Evolutionary conservation across 2,113 vertebrate species (phyloP).

Genomic region (Amphiprion percula): DNA sequence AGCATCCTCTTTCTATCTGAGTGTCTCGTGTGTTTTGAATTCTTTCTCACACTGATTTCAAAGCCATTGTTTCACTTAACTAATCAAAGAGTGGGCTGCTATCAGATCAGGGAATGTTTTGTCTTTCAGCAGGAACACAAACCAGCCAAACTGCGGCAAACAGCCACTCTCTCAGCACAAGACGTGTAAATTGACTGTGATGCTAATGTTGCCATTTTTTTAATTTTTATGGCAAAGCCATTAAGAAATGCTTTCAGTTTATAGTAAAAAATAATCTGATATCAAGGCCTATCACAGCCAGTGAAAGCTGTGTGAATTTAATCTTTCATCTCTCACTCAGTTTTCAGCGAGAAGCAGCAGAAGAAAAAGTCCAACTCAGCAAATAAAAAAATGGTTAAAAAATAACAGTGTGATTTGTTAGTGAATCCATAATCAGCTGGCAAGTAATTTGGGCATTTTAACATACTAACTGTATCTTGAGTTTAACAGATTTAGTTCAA

Average conservation of each 20-base stretch:
- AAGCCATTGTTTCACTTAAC: slow-evolving; percentile 52
- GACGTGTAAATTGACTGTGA: background rate
- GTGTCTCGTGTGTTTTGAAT: slow-evolving; percentile 47
- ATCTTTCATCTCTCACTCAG: too few species aligned
- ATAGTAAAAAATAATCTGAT: background rate
- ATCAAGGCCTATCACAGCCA: background rate
- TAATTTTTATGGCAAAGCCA: slow-evolving; percentile 11
- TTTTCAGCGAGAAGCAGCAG: background rate
- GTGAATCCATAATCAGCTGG: background rate
- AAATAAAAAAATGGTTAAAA: background rate
- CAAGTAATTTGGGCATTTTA: background rate
- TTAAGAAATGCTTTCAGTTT: slow-evolving; percentile 6
- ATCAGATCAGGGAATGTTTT: slow-evolving; percentile 61
- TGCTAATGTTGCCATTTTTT: slow-evolving; percentile 8
- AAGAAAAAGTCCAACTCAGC: background rate
- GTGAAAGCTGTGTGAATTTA: too few species aligned
- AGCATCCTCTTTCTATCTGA: slow-evolving; percentile 13
- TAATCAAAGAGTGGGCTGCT: slow-evolving; percentile 60
- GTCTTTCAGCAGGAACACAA: slow-evolving; percentile 47
- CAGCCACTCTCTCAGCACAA: slow-evolving; percentile 21
- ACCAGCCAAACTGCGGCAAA: slow-evolving; percentile 1
- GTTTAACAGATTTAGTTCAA: background rate
- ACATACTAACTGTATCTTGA: background rate
- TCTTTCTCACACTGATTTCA: slow-evolving; percentile 32
- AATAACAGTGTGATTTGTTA: background rate